Evolutionary conservation across 2,797 vertebrate genomes (phyloP), one percentile per base, ranked within the genome.

Genomic region (Yasuhikotakia modesta): DNA sequence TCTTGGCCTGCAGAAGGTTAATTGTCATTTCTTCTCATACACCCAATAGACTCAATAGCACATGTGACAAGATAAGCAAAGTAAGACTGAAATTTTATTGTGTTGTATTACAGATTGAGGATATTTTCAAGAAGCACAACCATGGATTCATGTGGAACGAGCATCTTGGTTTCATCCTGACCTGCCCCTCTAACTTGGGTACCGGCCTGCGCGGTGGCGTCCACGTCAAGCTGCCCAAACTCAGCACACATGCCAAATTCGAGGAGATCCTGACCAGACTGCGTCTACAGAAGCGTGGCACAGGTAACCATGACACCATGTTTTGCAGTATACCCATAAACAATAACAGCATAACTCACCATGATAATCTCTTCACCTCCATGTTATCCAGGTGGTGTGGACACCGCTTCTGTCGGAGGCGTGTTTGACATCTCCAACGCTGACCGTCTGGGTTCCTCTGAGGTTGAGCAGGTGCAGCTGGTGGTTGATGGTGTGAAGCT

Each of bases 401-500:
- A 98, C 93, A 98, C 96, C 0, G 96, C 95, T 66, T 97, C 96
- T 0, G 95, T 97, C 70, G 97, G 97, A 1, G 92, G 96, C 0
- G 93, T 96, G 68, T 98, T 96, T 2, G 97, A 98, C 92, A 94
- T 98, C 91, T 98, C 97, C 92, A 98, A 98, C 24, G 96, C 96
- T 0, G 96, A 98, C 80, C 94, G 97, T 61, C 87, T 98, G 90
- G 97, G 97, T 81, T 98, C 94, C 85, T 99, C 97, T 0, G 97
- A 99, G 92, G 97, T 99, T 24, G 60, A 93, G 0, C 97, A 99
- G 90, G 96, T 97, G 72, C 97, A 99, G 94, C 85, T 97, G 91
- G 97, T 99, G 92, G 96, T 98, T 2, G 97, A 99, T 0, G 97
- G 97, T 0, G 96, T 99, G 79, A 99, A 99, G 89, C 94, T 99